Percentiles rank a stretch among this genome's conserved stretches.
These are phyloP conservation scores for Trachurus trachurus DNA, from an alignment of 2,797 vertebrate genomes.

Conservation along the genomic window DNA sequence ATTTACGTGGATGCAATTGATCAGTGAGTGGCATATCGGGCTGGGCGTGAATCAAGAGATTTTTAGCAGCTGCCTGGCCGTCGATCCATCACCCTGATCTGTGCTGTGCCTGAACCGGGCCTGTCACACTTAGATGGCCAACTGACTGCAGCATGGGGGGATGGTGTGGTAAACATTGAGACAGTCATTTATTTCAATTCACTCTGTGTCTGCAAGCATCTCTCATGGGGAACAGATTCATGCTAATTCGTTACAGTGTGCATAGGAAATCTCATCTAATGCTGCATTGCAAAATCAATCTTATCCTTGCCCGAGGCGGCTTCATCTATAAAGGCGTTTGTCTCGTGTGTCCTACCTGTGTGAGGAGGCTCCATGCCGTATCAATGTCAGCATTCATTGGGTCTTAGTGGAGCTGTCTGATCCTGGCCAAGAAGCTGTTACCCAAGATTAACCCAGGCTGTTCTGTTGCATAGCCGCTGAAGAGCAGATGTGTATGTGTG, in stretches of 20 bases:
- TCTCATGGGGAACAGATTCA: constrained; percentile 72
- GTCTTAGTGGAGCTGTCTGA: constrained; percentile 72
- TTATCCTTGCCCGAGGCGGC: constrained; percentile 71
- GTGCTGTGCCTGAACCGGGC: constrained; percentile 54
- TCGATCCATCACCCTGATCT: constrained; percentile 82
- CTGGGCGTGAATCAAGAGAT: constrained; percentile 76
- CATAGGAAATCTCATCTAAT: constrained; percentile 78
- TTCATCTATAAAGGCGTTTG: constrained; percentile 70
- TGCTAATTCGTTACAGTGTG: constrained; percentile 79
- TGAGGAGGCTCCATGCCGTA: constrained; percentile 59
- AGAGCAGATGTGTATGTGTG: constrained; percentile 30
- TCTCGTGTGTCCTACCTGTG: constrained; percentile 72
- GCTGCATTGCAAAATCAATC: constrained; percentile 76
- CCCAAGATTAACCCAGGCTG: constrained; percentile 72
- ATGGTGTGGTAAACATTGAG: constrained; percentile 70
- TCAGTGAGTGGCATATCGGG: constrained; percentile 75
- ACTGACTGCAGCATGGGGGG: constrained; percentile 62
- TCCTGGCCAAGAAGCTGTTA: constrained; percentile 74
- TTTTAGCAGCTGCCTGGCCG: constrained; percentile 83
- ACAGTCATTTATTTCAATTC: constrained; percentile 83
- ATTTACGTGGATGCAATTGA: constrained; percentile 80
- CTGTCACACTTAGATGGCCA: constrained; percentile 80
- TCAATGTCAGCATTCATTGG: constrained; percentile 74
- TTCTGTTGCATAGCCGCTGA: constrained; percentile 61
- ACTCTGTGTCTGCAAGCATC: constrained; percentile 61